phyloP scores from a whole-genome alignment of 2,113 vertebrate species.

The Cranoglanis bouderius region DNA sequence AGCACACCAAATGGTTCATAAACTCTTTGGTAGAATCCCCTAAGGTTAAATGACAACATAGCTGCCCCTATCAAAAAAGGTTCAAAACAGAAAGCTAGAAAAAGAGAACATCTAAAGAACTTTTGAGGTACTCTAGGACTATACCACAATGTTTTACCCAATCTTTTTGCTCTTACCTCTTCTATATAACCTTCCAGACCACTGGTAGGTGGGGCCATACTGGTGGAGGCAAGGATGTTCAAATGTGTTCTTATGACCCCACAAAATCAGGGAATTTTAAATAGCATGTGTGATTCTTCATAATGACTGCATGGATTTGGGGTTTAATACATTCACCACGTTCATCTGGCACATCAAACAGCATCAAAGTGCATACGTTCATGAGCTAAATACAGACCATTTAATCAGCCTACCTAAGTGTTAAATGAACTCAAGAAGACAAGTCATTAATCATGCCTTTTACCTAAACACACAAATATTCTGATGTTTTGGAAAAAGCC shows the following conservation, averaged over 20 bases:
- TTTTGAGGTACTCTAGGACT: background rate
- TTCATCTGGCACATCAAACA: background rate
- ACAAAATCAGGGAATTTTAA: background rate
- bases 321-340: background rate
- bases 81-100: background rate
- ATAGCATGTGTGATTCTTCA: background rate
- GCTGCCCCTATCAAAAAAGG: background rate
- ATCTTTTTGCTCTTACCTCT: background rate
- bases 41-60: background rate
- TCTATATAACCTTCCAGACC: background rate
- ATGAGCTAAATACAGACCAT: constrained; percentile 3
- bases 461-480: background rate
- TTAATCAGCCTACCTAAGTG: background rate
- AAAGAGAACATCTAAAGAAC: background rate
- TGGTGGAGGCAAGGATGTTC: background rate
- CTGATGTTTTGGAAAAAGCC: background rate
- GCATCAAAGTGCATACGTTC: background rate
- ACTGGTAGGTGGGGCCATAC: background rate
- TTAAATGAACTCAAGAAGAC: background rate
- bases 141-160: background rate
- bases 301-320: background rate
- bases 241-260: background rate
- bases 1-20: background rate
- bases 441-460: background rate
- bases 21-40: background rate